A percentile compares a stretch with the other conserved stretches of the same genome.
phyloP scores from a whole-genome alignment of 37 sponge, comb jelly and placozoan species.

The Ianthella basta region DNA sequence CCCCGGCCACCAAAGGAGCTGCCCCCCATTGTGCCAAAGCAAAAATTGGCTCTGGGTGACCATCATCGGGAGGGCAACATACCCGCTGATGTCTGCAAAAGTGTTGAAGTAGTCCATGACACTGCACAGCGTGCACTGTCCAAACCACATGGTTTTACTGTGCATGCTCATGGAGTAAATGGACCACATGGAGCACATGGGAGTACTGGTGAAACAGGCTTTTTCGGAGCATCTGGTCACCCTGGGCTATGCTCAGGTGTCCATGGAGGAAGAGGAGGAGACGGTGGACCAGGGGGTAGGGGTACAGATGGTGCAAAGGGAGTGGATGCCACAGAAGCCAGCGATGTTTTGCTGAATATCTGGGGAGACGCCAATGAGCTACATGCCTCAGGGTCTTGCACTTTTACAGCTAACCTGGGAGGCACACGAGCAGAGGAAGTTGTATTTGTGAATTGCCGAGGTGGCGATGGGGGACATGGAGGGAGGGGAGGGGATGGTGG shows the following conservation, averaged over 20 bases:
- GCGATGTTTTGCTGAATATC: conserved; percentile 64
- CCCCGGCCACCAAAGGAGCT: conserved; percentile 67
- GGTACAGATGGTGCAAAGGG: conserved; percentile 59
- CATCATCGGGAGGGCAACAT: conserved; percentile 33
- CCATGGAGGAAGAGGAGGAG: conserved; percentile 61
- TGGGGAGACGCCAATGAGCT: conserved; percentile 60
- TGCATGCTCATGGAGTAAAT: conserved; percentile 61
- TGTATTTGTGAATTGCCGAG: conserved; percentile 66
- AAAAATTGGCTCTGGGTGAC: conserved; percentile 55
- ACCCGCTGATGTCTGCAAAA: conserved; percentile 36
- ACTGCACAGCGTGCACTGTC: conserved; percentile 63
- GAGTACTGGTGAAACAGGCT: conserved; percentile 46
- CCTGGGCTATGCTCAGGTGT: conserved; percentile 31
- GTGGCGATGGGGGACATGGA: conserved; percentile 82
- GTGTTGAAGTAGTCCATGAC: conserved; percentile 25
- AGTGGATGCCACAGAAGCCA: conserved; percentile 71
- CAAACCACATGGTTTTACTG: conserved; percentile 55
- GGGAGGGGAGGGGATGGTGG: conserved; percentile 83
- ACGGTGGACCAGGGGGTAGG: conserved; percentile 62
- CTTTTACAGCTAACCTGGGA: conserved; percentile 59
- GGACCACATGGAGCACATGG: conserved; percentile 49
- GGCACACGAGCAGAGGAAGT: conserved; percentile 61
- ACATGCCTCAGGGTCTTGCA: conserved; percentile 46
- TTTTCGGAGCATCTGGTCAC: conserved; percentile 35
- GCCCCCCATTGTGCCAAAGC: conserved; percentile 41